Evolutionary conservation across 2,113 vertebrate species (phyloP).

Genomic region (Centropus unirufus): DNA sequence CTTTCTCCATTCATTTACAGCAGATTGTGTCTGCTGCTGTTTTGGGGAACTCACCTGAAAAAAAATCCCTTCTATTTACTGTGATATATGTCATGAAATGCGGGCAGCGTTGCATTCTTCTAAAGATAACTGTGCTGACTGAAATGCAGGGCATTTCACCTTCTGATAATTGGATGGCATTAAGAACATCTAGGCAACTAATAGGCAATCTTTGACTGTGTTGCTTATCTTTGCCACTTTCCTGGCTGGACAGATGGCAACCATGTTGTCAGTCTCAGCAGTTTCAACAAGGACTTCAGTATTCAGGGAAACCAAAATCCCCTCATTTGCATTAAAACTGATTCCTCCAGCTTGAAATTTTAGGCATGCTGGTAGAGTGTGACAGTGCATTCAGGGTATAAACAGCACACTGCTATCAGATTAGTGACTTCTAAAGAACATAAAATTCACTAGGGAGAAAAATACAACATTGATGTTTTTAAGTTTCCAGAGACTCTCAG

Average conservation of each 20-base stretch:
- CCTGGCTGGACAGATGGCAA: not conserved
- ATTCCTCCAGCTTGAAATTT: not conserved
- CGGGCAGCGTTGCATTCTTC: not conserved
- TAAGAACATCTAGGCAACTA: not conserved
- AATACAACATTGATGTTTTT: not conserved
- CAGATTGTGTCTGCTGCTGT: not conserved
- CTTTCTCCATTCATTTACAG: not conserved
- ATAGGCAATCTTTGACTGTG: not conserved
- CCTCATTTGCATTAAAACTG: not conserved
- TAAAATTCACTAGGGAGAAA: not conserved
- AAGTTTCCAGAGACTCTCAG: not conserved
- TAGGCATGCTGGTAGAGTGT: not conserved
- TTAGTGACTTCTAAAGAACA: not conserved
- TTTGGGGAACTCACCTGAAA: not conserved
- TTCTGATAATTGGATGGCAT: not conserved
- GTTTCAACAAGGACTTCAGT: not conserved
- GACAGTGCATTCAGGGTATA: not conserved
- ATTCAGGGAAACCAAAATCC: not conserved
- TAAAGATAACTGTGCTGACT: not conserved
- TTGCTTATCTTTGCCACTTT: not conserved
- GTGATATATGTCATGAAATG: not conserved
- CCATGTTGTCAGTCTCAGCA: not conserved
- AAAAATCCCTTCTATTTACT: not conserved
- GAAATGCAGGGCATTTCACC: not conserved
- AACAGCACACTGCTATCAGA: not conserved